Evolutionary conservation across 2,888 invertebrate genomes (phyloP), one percentile per base, ranked within the genome.

Genomic region (Anoncus sp.): DNA sequence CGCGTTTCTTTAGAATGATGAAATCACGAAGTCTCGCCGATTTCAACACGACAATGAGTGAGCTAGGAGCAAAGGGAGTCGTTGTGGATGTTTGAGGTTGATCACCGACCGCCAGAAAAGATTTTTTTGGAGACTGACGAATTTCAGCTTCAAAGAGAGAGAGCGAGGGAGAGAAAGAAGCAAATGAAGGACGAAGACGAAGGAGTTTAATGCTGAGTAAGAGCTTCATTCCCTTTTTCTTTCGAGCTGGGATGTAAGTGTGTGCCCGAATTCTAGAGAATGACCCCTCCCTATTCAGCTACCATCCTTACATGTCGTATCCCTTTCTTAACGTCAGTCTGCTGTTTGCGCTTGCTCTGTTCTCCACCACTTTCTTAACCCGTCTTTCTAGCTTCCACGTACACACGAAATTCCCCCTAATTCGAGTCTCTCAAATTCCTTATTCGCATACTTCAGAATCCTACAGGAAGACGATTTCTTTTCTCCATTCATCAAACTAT

Each of bases 141-240:
- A n/a, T n/a, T n/a, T n/a, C n/a, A n/a, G n/a, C n/a, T n/a, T n/a
- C n/a, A n/a, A n/a, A n/a, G n/a, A n/a, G n/a, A n/a, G n/a, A n/a
- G n/a, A n/a, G n/a, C n/a, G n/a, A n/a, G n/a, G n/a, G n/a, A n/a
- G n/a, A n/a, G n/a, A n/a, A n/a, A n/a, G n/a, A n/a, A n/a, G n/a
- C n/a, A n/a, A n/a, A n/a, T n/a, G n/a, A n/a, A n/a, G n/a, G n/a
- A n/a, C n/a, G n/a, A n/a, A n/a, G n/a, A n/a, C n/a, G 69, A 53
- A 62, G 43, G 45, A 71, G 53, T 75, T 59, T 78, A 75, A 71
- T 66, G 65, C 75, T 70, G 78, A 70, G 55, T 65, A 78, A 71
- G 78, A 60, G 75, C 43, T 70, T 77, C 77, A 70, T 75, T 70
- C 63, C 35, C 40, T 67, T 67, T 55, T 77, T 62, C 66, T 60